These are phyloP conservation scores for Rana temporaria DNA, from an alignment of 2,113 vertebrate species.

Conservation along the genomic window DNA sequence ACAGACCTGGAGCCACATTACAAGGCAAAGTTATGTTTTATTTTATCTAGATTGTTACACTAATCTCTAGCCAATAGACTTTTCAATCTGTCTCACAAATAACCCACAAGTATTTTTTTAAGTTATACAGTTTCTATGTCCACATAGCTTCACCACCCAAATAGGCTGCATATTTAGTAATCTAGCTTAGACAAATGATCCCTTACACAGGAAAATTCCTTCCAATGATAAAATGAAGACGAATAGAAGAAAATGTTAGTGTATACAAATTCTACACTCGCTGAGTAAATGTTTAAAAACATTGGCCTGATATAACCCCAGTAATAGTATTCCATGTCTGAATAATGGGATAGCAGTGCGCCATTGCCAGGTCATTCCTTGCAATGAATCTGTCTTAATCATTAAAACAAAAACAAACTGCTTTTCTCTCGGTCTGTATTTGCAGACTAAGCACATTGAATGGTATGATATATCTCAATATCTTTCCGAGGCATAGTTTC, in stretches of 20 bases:
- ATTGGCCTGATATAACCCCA: slow-evolving; percentile 41
- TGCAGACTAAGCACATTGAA: slow-evolving; percentile 7
- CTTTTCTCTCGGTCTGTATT: slow-evolving; percentile 6
- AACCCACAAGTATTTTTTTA: too few relatives aligned
- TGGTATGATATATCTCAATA: slow-evolving; percentile 7
- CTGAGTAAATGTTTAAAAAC: slow-evolving; percentile 11
- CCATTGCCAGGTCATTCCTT: slow-evolving; percentile 21
- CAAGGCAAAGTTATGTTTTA: too few relatives aligned
- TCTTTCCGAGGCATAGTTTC: neutral
- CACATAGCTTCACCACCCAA: neutral
- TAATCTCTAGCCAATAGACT: too few relatives aligned
- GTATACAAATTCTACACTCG: neutral
- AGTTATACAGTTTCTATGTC: too few relatives aligned
- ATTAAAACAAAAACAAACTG: slow-evolving; percentile 42
- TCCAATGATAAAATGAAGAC: neutral
- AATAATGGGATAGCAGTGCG: slow-evolving; percentile 32
- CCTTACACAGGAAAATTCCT: neutral
- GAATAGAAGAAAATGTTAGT: slow-evolving; percentile 3
- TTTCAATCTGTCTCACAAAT: too few relatives aligned
- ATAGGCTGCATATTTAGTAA: neutral
- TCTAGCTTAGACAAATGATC: neutral
- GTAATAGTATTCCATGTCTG: slow-evolving; percentile 31
- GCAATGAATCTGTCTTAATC: slow-evolving; percentile 30
- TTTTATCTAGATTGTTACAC: too few relatives aligned
- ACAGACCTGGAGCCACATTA: too few relatives aligned